phyloP scores from a whole-genome alignment of 2,113 vertebrate species.

The Scomber japonicus region DNA sequence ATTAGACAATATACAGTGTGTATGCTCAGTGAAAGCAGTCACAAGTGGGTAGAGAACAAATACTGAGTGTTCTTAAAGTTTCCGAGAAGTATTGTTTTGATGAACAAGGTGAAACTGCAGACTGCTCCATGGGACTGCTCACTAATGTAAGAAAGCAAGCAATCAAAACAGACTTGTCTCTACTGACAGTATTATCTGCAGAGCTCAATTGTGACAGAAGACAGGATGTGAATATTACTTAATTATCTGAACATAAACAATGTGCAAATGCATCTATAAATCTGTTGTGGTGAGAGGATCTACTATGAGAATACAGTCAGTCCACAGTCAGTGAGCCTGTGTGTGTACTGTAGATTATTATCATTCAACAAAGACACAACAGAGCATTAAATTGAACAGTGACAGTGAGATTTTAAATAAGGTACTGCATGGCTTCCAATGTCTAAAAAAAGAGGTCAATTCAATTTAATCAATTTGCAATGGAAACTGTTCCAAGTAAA shows the following conservation, averaged over 20 bases:
- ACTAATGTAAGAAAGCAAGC: background rate
- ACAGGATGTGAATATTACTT: no score
- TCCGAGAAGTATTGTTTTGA: no score
- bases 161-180: background rate
- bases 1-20: background rate
- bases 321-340: background rate
- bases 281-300: background rate
- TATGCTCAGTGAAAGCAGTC: background rate
- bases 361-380: background rate
- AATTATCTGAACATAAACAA: background rate
- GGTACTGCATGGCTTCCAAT: background rate
- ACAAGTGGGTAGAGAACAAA: background rate
- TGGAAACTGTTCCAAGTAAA: slow-evolving; percentile 5
- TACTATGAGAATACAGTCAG: background rate
- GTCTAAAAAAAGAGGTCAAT: background rate
- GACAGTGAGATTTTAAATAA: background rate
- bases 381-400: background rate
- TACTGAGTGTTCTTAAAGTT: no score
- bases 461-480: slow-evolving; percentile 19
- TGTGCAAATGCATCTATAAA: background rate
- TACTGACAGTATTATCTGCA: background rate
- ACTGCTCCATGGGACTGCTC: no score
- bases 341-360: background rate
- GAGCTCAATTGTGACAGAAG: background rate
- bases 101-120: no score